Evolutionary conservation across 2,113 vertebrate genomes (phyloP).

Genomic region (Chaenocephalus aceratus): DNA sequence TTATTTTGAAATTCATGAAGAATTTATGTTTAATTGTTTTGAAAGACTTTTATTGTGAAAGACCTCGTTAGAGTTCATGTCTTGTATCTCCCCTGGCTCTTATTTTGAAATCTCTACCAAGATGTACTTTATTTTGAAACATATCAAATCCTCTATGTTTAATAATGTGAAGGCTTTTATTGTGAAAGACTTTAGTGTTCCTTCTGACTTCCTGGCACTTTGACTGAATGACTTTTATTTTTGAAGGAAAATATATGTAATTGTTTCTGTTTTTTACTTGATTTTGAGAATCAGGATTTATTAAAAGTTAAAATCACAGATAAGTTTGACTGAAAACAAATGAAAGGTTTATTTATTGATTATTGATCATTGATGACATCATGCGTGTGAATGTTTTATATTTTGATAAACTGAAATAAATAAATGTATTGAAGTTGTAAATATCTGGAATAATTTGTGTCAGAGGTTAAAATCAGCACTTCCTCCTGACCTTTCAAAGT

Average conservation of each 20-base stretch:
- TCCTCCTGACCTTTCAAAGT: not conserved
- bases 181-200: conserved; percentile 1
- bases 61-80: no score
- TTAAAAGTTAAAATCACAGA: not conserved
- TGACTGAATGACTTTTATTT: not conserved
- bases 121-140: no score
- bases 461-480: not conserved
- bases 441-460: no score
- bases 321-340: not conserved
- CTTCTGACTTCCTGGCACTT: no score
- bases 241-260: not conserved
- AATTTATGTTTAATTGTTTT: not conserved
- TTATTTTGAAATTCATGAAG: not conserved
- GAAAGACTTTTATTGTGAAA: no score
- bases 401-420: conserved; percentile 20
- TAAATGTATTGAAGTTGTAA: not conserved
- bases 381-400: not conserved
- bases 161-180: conserved; percentile 6
- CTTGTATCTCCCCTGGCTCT: no score
- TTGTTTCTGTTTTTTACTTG: not conserved
- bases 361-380: no score
- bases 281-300: not conserved
- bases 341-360: not conserved
- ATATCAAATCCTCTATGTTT: no score
- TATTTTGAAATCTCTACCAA: no score